Conservation (phyloP, 2,113 vertebrate genomes). For the Genyomyrus donnyi region DNA sequence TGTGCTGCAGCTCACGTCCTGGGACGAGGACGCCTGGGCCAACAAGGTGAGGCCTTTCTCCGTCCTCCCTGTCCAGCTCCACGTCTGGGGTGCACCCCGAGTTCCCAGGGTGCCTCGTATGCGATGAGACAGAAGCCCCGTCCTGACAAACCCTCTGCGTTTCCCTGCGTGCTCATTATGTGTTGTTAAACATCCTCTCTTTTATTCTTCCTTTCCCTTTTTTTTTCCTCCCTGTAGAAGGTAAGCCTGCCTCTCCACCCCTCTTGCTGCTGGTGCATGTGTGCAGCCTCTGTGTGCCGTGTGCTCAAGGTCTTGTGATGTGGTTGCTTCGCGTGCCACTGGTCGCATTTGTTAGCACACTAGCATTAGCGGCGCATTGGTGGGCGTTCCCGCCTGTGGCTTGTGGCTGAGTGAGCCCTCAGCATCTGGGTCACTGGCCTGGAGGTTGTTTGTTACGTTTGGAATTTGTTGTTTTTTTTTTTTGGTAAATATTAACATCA, state of each 20-base stretch:
- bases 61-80: not conserved
- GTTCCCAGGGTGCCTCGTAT: not conserved
- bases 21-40: slow-evolving; percentile 97
- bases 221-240: slow-evolving; percentile 92
- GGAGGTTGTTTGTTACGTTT: not conserved
- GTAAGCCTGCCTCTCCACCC: slow-evolving; percentile 80
- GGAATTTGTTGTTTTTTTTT: not conserved
- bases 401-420: not conserved
- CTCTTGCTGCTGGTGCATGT: slow-evolving; percentile 68
- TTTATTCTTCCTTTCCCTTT: slow-evolving; percentile 67
- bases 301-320: slow-evolving; percentile 42
- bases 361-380: not conserved
- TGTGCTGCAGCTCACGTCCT: slow-evolving; percentile 93
- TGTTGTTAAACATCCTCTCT: slow-evolving; percentile 63
- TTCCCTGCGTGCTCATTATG: slow-evolving; percentile 63
- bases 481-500: not conserved
- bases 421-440: not conserved
- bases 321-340: slow-evolving; percentile 20
- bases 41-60: slow-evolving; percentile 71
- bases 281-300: slow-evolving; percentile 54
- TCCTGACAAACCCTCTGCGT: slow-evolving; percentile 45
- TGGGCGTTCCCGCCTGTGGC: not conserved
- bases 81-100: not conserved
- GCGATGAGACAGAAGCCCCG: not conserved
- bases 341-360: not conserved